Evolutionary conservation across 2,888 invertebrate species (phyloP).

Genomic region (Zaprionus lineosus): DNA sequence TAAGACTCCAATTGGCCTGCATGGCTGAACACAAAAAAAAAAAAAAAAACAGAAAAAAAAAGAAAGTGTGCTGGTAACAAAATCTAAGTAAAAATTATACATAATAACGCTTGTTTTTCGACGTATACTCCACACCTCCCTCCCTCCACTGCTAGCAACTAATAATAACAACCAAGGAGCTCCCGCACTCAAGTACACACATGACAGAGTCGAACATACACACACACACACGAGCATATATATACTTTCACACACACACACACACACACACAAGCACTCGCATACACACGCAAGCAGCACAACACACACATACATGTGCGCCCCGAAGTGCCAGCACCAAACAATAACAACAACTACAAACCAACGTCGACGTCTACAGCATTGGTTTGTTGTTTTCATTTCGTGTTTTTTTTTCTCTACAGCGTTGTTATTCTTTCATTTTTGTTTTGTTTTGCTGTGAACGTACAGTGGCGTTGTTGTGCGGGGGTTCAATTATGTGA

Average conservation of each 20-base stretch:
- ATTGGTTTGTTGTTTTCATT: constrained; percentile 57
- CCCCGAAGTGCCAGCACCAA: constrained; percentile 39
- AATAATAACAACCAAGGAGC: constrained; percentile 57
- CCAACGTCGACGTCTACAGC: constrained; percentile 23
- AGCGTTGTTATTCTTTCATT: constrained; percentile 58
- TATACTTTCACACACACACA: too few relatives aligned
- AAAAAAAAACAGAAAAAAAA: too few relatives aligned
- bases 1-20: constrained; percentile 25
- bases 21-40: constrained; percentile 9
- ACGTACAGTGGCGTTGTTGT: constrained; percentile 39
- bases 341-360: constrained; percentile 36
- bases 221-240: constrained; percentile 20
- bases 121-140: constrained; percentile 20
- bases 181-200: constrained; percentile 19
- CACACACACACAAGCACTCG: neutral
- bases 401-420: constrained; percentile 56
- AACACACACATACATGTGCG: constrained; percentile 17
- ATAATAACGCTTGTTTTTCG: constrained; percentile 32
- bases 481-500: constrained; percentile 17
- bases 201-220: too few relatives aligned
- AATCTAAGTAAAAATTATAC: constrained; percentile 21
- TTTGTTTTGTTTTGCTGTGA: constrained; percentile 50
- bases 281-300: constrained; percentile 19
- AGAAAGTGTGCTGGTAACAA: constrained; percentile 39
- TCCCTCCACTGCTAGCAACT: constrained; percentile 21